These are phyloP conservation scores for Dexiosoma caninum DNA, from an alignment of 2,888 invertebrate species.

Conservation along the genomic window DNA sequence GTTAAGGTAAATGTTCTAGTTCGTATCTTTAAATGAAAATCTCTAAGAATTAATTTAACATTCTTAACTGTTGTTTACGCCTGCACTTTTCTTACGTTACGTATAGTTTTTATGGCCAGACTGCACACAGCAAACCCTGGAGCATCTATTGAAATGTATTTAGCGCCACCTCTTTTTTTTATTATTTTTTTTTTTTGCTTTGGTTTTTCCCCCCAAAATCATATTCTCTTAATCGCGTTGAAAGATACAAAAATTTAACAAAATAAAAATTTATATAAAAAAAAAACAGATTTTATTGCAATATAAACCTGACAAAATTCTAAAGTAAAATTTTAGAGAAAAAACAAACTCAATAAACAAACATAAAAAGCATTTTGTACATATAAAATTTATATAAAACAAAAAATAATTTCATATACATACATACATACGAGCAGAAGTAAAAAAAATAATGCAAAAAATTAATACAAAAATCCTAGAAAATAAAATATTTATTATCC, in stretches of 20 bases:
- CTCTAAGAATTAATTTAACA: slow-evolving; percentile 51
- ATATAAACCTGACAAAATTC: slow-evolving; percentile 38
- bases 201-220: too few species aligned
- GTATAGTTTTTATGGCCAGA: not conserved
- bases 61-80: slow-evolving; percentile 53
- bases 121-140: slow-evolving; percentile 37
- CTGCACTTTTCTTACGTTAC: slow-evolving; percentile 15
- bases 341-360: slow-evolving; percentile 10
- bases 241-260: slow-evolving; percentile 34
- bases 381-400: not conserved
- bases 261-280: not conserved
- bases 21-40: slow-evolving; percentile 22
- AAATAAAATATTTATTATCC: slow-evolving; percentile 62
- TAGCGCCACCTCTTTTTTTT: slow-evolving; percentile 59
- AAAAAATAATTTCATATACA: slow-evolving; percentile 3
- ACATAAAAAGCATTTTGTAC: not conserved
- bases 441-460: slow-evolving; percentile 20
- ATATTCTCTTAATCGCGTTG: slow-evolving; percentile 20
- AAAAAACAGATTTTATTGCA: not conserved
- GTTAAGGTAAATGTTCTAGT: not conserved
- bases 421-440: too few species aligned
- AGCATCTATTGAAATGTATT: slow-evolving; percentile 57
- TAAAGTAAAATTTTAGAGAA: slow-evolving; percentile 14
- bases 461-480: slow-evolving; percentile 50
- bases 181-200: not conserved